phyloP scores from a whole-genome alignment of 2,113 vertebrate genomes.

The Lutjanus erythropterus region DNA sequence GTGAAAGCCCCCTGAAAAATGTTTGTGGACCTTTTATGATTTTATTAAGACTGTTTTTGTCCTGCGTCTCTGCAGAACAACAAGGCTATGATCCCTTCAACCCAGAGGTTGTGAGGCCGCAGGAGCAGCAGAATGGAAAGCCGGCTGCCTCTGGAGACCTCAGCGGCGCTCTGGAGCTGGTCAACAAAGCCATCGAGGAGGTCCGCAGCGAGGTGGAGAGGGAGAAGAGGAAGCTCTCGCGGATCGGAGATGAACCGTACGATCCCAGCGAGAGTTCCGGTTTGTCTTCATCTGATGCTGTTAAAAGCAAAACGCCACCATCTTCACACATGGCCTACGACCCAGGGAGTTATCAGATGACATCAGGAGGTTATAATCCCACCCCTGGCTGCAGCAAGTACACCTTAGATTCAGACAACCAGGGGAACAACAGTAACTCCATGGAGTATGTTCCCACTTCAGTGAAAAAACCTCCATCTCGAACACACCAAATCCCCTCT shows the following conservation, averaged over 20 bases:
- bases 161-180: conserved; percentile 88
- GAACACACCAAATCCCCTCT: conserved; percentile 29
- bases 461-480: conserved; percentile 75
- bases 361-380: conserved; percentile 89
- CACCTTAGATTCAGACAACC: conserved; percentile 85
- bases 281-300: conserved; percentile 16
- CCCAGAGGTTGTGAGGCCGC: conserved; percentile 89
- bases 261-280: conserved; percentile 57
- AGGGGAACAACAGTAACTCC: conserved; percentile 75
- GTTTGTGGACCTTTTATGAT: neutral
- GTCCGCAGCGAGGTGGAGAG: conserved; percentile 93
- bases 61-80: conserved; percentile 82
- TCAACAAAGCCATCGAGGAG: conserved; percentile 95
- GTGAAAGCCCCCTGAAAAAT: neutral
- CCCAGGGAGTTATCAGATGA: conserved; percentile 87
- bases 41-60: neutral
- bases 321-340: conserved; percentile 76
- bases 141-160: conserved; percentile 76
- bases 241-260: conserved; percentile 88
- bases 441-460: conserved; percentile 94
- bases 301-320: conserved; percentile 40
- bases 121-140: conserved; percentile 83
- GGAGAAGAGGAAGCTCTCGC: conserved; percentile 90
- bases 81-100: conserved; percentile 95
- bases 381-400: conserved; percentile 93